Conservation (phyloP, 1,140 invertebrate species). For the Bombus difficillimus region DNA sequence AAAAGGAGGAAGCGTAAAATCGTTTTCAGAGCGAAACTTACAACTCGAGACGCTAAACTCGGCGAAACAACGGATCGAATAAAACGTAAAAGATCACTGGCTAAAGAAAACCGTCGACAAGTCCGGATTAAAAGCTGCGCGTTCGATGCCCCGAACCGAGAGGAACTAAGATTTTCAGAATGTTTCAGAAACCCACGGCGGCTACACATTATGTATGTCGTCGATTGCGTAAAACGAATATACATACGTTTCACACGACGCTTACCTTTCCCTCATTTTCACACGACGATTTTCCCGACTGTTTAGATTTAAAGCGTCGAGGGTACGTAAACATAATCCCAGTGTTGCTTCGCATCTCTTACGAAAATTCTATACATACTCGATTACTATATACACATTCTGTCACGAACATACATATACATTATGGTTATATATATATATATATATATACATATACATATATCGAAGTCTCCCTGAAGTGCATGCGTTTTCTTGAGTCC, state of each 20-base stretch:
- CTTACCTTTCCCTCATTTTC: constrained; percentile 14
- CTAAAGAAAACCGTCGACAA: background rate
- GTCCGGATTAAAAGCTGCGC: background rate
- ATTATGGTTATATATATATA: constrained; percentile 45
- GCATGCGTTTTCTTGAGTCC: constrained; percentile 76
- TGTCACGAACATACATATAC: constrained; percentile 50
- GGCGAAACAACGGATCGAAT: background rate
- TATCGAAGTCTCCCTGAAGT: constrained; percentile 54
- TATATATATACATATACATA: constrained; percentile 37
- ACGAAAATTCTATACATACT: constrained; percentile 33
- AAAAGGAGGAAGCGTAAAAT: background rate
- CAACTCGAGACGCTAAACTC: background rate
- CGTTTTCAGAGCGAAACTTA: background rate
- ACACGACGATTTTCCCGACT: constrained; percentile 44
- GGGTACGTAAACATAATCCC: constrained; percentile 79
- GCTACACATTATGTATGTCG: constrained; percentile 7
- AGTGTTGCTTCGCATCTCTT: constrained; percentile 79
- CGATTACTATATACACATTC: constrained; percentile 36
- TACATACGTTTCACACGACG: constrained; percentile 22
- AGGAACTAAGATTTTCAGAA: constrained; percentile 65
- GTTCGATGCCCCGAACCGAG: background rate
- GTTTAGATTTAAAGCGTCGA: constrained; percentile 60
- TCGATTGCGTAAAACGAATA: constrained; percentile 53
- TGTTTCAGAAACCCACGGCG: constrained; percentile 65
- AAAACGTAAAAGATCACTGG: background rate